Base-by-base conservation (phyloP, 2,888 invertebrate species). In the Stomorhina lunata region DNA sequence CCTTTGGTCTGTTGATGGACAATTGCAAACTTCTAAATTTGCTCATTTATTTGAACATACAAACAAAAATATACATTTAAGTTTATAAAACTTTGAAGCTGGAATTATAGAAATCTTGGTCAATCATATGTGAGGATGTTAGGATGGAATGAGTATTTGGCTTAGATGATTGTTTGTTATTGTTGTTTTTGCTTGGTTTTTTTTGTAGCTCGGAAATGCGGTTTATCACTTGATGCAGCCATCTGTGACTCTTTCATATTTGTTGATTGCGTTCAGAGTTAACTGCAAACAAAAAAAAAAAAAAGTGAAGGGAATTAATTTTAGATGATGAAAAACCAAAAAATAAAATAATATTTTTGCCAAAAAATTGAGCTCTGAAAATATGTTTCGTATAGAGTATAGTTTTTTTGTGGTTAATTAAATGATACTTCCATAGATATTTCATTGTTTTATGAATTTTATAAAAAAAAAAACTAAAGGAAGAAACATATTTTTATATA, bases 341-440 rank as follows among this genome's bases (percentile, higher is more conserved):
- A 45, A 48, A 50, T 12, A 0, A 57, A 45, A 55, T 27, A 4
- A 59, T 50, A 48, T 50, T 50, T 80, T 48, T 73, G 37, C 32
- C 53, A 73, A 69, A 59, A 37, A 45, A 5, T 45, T 7, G n/a
- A 59, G 25, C 22, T 25, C 10, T 48, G 20, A 22, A 76, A 43
- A 57, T 65, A 12, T 37, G 25, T 69, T 72, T 59, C 71, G 53
- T 68, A 53, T 53, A 5, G 43, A n/a, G 7, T 50, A 55, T 63
- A 78, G 34, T 57, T 55, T 65, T 66, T 57, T 12, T 71, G 73
- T 73, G 78, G 81, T 75, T 68, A 78, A 81, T 78, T 69, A 73
- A 81, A 45, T 63, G 37, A 63, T 17, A 40, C 55, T 25, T 34
- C 10, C 12, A 34, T 57, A 57, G 1, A 9, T 27, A 25, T 40